Conservation (phyloP, 1,140 invertebrate genomes). For the Bombus superbus region DNA sequence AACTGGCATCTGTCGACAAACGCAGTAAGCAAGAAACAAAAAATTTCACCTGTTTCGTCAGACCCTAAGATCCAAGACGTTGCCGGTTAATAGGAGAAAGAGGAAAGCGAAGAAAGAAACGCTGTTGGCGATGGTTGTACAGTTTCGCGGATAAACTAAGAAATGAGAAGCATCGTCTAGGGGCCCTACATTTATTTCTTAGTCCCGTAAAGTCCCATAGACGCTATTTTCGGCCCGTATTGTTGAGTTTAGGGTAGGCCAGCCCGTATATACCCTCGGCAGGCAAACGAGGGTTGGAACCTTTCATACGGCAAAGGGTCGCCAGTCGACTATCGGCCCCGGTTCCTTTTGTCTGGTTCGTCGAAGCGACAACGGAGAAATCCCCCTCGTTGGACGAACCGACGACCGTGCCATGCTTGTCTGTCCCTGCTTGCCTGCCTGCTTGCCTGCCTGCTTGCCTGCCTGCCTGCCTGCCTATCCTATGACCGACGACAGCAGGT, state of each 20-base stretch:
- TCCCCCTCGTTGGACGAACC: conserved; percentile 38
- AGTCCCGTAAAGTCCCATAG: not conserved
- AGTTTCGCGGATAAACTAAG: too few relatives aligned
- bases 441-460: conserved; percentile 38
- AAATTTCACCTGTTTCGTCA: too few relatives aligned
- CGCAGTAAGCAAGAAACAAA: too few relatives aligned
- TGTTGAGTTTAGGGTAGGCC: conserved; percentile 63
- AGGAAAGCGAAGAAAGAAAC: not conserved
- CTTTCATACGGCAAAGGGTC: conserved; percentile 70
- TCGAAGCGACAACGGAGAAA: conserved; percentile 66
- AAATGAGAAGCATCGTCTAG: too few relatives aligned
- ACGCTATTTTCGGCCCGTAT: conserved; percentile 48
- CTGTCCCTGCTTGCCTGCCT: conserved; percentile 35
- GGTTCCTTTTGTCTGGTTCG: conserved; percentile 69
- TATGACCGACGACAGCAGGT: conserved; percentile 40
- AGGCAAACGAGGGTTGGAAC: conserved; percentile 71
- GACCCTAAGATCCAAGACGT: too few relatives aligned
- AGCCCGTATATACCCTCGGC: conserved; percentile 54
- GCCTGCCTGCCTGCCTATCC: conserved; percentile 34
- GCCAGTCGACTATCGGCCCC: conserved; percentile 59
- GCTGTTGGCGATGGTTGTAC: not conserved
- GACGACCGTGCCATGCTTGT: not conserved
- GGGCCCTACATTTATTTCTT: not conserved
- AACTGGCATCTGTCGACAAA: too few relatives aligned
- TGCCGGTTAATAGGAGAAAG: rapidly evolving